phyloP scores from a whole-genome alignment of 2,888 invertebrate genomes.

The Prosopocoilus inquinatus region DNA sequence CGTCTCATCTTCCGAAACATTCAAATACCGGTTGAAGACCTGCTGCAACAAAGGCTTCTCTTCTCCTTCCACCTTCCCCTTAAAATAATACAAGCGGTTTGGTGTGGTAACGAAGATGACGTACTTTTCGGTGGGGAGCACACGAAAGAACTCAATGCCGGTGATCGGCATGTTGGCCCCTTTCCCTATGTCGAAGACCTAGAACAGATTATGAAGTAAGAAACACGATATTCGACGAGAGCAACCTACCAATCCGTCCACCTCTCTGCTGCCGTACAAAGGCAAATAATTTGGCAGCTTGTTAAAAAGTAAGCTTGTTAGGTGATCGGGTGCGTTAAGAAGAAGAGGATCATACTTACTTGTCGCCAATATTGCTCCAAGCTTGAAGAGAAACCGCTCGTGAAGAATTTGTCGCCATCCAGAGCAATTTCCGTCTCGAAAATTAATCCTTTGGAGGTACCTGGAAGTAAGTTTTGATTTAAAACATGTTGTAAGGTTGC shows the following conservation, averaged over 20 bases:
- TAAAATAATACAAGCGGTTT: constrained; percentile 83
- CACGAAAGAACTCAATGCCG: constrained; percentile 80
- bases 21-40: constrained; percentile 75
- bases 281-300: constrained; percentile 77
- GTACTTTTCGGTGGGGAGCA: constrained; percentile 70
- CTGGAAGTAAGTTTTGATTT: constrained; percentile 67
- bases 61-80: constrained; percentile 71
- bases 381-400: constrained; percentile 64
- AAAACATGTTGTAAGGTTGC: background rate
- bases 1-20: constrained; percentile 64
- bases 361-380: constrained; percentile 69
- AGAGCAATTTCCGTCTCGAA: constrained; percentile 85
- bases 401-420: constrained; percentile 81
- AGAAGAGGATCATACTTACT: constrained; percentile 20
- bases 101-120: constrained; percentile 83
- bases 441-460: constrained; percentile 86
- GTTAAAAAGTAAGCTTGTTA: constrained; percentile 51
- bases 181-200: constrained; percentile 87
- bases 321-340: constrained; percentile 4
- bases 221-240: background rate
- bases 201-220: constrained; percentile 22
- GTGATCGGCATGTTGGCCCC: constrained; percentile 77
- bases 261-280: constrained; percentile 70
- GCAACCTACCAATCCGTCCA: constrained; percentile 69
- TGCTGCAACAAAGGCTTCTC: constrained; percentile 79